Percentiles rank a stretch among this genome's conserved stretches.
phyloP scores from a whole-genome alignment of 2,888 invertebrate genomes.

The Villa cingulata region DNA sequence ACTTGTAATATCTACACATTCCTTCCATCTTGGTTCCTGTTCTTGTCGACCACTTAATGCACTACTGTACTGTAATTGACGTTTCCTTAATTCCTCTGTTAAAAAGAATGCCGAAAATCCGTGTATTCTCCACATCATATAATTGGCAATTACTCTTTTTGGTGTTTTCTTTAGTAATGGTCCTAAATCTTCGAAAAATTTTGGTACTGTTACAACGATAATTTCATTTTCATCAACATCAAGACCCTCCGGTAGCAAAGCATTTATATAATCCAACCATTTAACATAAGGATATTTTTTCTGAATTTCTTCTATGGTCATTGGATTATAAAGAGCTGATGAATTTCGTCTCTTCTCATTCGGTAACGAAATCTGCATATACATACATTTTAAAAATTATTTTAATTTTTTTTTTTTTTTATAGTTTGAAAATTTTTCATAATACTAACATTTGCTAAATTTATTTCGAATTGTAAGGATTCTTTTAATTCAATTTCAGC shows the following conservation, averaged over 20 bases:
- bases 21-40: constrained; percentile 80
- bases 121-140: constrained; percentile 83
- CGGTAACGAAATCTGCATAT: constrained; percentile 61
- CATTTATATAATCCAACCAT: constrained; percentile 64
- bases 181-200: constrained; percentile 61
- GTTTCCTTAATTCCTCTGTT: constrained; percentile 59
- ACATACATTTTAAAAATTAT: neutral
- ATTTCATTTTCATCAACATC: constrained; percentile 53
- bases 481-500: constrained; percentile 61
- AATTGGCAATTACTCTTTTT: constrained; percentile 67
- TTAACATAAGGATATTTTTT: constrained; percentile 49
- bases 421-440: too few relatives aligned
- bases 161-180: constrained; percentile 42
- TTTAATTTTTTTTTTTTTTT: neutral
- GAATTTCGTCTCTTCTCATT: constrained; percentile 84
- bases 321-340: constrained; percentile 81
- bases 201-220: constrained; percentile 73
- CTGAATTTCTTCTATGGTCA: constrained; percentile 66
- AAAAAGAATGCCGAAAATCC: constrained; percentile 69
- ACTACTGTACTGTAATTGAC: constrained; percentile 69
- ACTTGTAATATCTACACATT: constrained; percentile 69
- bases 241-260: constrained; percentile 53
- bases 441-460: constrained; percentile 68
- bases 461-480: constrained; percentile 77
- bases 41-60: constrained; percentile 72